Evolutionary conservation across 2,797 vertebrate species (phyloP), one percentile per base, ranked within the genome.

Genomic region (Lycodopsis pacificus): DNA sequence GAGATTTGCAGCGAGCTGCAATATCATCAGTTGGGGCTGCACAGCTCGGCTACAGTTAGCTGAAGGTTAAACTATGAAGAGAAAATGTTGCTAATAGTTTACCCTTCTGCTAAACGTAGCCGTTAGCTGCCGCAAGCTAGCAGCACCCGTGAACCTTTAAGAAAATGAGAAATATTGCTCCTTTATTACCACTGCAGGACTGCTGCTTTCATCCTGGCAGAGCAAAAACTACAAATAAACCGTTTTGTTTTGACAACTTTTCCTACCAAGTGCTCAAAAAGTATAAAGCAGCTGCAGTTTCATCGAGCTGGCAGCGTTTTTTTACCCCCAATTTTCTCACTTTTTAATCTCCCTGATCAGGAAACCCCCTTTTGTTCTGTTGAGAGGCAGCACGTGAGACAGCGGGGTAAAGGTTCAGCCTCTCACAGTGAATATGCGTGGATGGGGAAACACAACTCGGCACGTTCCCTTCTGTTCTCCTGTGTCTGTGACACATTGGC

Each of bases 401-500:
- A 61, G 57, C 63, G 22, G 54, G 73, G 75, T 65, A 64, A 82
- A 83, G 79, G 40, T 70, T 86, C 73, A 62, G 20, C 59, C 19
- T 67, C 85, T 69, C 42, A 3, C 53, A 30, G 38, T 69, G 77
- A 79, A 71, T 65, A 72, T 7, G 65, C 87, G 65, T 44, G 34
- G 65, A 78, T 65, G 59, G 64, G 65, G 81, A 79, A 85, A 58
- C 69, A 56, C n/a, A 48, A 53, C 53, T 86, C 77, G 22, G 75
- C 66, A 61, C 49, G 15, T 76, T 81, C 71, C 78, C 81, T 82
- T 85, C 82, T 87, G 88, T 79, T 87, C 71, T 69, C 64, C 76
- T 68, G 67, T 64, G 63, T 66, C 72, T 76, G 76, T 90, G 92
- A 91, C 91, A 93, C 91, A 92, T 91, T 92, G 91, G 72, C 78